Evolutionary conservation across 2,113 vertebrate species (phyloP), one percentile per base, ranked within the genome.

Genomic region (Egretta garzetta): DNA sequence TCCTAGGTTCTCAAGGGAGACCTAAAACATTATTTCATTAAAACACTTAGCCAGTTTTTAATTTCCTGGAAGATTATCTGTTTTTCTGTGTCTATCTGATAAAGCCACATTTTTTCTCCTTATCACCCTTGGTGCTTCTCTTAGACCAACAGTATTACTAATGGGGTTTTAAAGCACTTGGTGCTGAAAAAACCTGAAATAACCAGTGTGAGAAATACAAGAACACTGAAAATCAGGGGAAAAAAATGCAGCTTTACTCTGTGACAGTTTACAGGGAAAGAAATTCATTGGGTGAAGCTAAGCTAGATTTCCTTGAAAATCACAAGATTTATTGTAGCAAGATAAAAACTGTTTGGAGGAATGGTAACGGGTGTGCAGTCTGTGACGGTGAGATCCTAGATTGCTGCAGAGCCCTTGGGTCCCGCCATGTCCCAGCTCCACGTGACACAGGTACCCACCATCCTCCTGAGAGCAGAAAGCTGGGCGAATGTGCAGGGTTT

Each of bases 361-460:
- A 77, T 9, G 33, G 14, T 14, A 71, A 30, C 5, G 22, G 22
- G 7, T 12, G 16, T 1, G 3, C 16, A 49, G 16, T 12, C 59
- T 77, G 30, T 3, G 1, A 7, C 43, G 60, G 49, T 6, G 1
- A 67, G 49, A 37, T 50, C 10, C 26, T 30, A 32, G 23, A 58
- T 6, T 32, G 4, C 39, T 58, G 45, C 58, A 73, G 74, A 67
- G 18, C 9, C 52, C 43, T 62, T 50, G 15, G 22, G 15, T 50
- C 26, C 16, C 64, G 67, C 53, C 5, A 0, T 3, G 12, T 45
- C 15, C 47, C 32, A 67, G 0, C 13, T 53, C 47, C 8, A 27
- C 6, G 9, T 0, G 4, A 12, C 8, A 11, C 0, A 4, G 30
- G 10, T 26, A 33, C 37, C 71, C 43, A 30, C 20, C 43, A 52